phyloP scores from a whole-genome alignment of 2,888 invertebrate genomes.

The Adelphocoris suturalis region DNA sequence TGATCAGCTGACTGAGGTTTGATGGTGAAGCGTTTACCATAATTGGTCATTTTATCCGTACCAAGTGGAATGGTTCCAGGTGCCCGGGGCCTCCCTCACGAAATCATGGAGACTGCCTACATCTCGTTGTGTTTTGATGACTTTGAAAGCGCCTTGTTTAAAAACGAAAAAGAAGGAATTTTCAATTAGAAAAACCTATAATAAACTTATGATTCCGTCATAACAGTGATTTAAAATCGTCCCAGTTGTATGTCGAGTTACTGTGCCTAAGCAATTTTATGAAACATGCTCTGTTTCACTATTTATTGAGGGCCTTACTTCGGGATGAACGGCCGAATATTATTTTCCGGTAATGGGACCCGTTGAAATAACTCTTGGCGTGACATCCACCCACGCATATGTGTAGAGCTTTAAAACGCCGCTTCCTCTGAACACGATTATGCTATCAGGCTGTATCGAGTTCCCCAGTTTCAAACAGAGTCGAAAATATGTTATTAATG shows the following conservation, averaged over 20 bases:
- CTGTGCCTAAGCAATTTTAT: background rate
- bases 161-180: too few relatives aligned
- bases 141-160: too few relatives aligned
- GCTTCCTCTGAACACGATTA: constrained; percentile 7
- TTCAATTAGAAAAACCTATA: too few relatives aligned
- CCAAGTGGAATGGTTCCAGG: too few relatives aligned
- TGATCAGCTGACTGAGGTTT: too few relatives aligned
- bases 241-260: background rate
- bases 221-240: background rate
- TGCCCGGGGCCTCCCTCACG: too few relatives aligned
- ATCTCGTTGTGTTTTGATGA: too few relatives aligned
- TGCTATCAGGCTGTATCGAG: background rate
- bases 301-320: background rate
- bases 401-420: background rate
- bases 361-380: background rate
- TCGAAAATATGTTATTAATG: background rate
- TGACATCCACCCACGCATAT: background rate
- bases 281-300: background rate
- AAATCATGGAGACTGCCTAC: too few relatives aligned
- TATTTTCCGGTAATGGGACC: background rate
- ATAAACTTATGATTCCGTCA: background rate
- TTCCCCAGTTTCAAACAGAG: background rate
- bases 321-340: background rate
- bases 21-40: too few relatives aligned
- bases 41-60: too few relatives aligned